phyloP scores from a whole-genome alignment of 2,888 invertebrate species.

The Drosophila peninsularis region DNA sequence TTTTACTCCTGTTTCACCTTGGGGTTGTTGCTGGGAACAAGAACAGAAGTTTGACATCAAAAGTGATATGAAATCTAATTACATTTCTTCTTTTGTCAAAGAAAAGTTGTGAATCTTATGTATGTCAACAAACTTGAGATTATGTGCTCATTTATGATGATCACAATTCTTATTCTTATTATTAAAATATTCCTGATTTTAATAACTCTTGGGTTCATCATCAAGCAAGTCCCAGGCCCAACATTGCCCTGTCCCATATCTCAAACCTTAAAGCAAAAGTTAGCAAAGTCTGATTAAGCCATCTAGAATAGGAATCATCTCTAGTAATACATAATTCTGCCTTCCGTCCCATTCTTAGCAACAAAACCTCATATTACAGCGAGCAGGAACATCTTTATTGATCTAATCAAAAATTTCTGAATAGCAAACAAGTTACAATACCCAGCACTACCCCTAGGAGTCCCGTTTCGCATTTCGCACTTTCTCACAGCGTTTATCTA shows the following conservation, averaged over 20 bases:
- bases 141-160: neutral
- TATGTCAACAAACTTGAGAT: constrained; percentile 26
- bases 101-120: constrained; percentile 34
- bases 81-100: constrained; percentile 49
- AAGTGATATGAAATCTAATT: constrained; percentile 65
- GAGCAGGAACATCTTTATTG: neutral
- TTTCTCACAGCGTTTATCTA: constrained; percentile 27
- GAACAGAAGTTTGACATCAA: constrained; percentile 22
- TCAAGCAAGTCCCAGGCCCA: neutral
- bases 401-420: neutral
- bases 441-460: neutral
- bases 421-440: neutral
- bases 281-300: neutral
- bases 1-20: neutral
- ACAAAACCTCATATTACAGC: neutral
- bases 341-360: neutral
- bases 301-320: neutral
- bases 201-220: no score
- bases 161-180: neutral
- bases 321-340: neutral
- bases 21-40: constrained; percentile 61
- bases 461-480: neutral
- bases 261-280: neutral
- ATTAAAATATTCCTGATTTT: no score
- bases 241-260: neutral